phyloP scores from a whole-genome alignment of 2,113 vertebrate species.

The Nematolebias whitei region DNA sequence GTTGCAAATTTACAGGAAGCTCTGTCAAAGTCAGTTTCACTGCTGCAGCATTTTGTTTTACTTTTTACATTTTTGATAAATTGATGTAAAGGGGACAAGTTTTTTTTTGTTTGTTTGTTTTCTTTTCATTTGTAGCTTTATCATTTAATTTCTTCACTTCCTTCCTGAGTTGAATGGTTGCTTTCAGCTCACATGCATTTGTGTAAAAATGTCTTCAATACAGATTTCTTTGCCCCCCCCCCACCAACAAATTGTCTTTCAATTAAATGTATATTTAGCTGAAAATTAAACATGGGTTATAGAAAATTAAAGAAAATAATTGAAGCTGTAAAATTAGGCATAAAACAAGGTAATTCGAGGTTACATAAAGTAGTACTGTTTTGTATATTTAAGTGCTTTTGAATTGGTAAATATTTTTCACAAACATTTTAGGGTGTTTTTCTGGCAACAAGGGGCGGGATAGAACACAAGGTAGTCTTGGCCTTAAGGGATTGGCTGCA shows the following conservation, averaged over 20 bases:
- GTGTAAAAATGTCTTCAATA: too few species aligned
- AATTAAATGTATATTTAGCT: too few species aligned
- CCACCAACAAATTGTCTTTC: neutral
- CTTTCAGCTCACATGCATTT: neutral
- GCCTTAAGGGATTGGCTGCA: slow-evolving; percentile 62
- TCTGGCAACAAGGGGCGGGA: slow-evolving; percentile 23
- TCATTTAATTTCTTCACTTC: slow-evolving; percentile 33
- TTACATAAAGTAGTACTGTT: too few species aligned
- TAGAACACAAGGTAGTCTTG: slow-evolving; percentile 69
- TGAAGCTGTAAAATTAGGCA: too few species aligned
- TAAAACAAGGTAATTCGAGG: too few species aligned
- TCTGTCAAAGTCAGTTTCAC: neutral
- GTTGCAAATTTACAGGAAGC: neutral
- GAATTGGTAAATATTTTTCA: neutral
- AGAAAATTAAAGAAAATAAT: too few species aligned
- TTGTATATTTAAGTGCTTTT: too few species aligned
- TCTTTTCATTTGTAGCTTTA: slow-evolving; percentile 19
- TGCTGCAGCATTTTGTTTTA: neutral
- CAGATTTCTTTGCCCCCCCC: neutral
- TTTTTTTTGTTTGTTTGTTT: slow-evolving; percentile 7
- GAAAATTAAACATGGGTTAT: too few species aligned
- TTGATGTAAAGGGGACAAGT: neutral
- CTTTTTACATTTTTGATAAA: neutral
- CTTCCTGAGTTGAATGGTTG: slow-evolving; percentile 1
- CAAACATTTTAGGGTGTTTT: too few species aligned